Conservation (phyloP, 2,113 vertebrate species). For the Calidris pugnax region DNA sequence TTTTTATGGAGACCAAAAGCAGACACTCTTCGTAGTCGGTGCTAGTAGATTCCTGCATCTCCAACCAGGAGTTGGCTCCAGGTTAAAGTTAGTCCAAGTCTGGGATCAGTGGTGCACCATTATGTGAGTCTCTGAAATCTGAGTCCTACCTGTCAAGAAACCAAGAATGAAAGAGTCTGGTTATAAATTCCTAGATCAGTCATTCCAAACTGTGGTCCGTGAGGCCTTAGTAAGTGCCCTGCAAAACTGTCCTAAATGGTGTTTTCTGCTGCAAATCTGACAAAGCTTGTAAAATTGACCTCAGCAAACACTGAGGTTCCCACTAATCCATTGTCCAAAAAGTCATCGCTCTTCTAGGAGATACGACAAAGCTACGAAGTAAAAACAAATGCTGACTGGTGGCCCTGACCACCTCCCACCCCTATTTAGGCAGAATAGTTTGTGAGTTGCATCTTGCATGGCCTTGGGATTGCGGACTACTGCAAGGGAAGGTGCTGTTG, state of each 20-base stretch:
- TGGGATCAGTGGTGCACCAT: not conserved
- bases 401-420: not conserved
- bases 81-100: not conserved
- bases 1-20: not conserved
- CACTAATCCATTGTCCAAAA: not conserved
- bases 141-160: not conserved
- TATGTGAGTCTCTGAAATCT: not conserved
- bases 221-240: not conserved
- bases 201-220: not conserved
- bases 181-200: not conserved
- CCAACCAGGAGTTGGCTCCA: not conserved
- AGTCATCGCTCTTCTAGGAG: not conserved
- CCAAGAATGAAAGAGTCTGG: not conserved
- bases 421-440: not conserved
- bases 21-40: not conserved
- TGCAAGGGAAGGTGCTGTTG: not conserved
- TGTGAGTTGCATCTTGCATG: not conserved
- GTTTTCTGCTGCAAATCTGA: not conserved
- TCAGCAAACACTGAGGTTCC: not conserved
- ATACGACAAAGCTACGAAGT: rapidly evolving
- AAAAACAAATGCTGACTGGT: not conserved
- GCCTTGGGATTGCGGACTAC: rapidly evolving
- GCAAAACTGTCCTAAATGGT: not conserved
- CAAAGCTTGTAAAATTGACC: not conserved
- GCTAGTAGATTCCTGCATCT: not conserved